A percentile compares a stretch with the other conserved stretches of the same genome.
Conservation (phyloP, 2,888 invertebrate genomes). For the Pheosia tremula region DNA sequence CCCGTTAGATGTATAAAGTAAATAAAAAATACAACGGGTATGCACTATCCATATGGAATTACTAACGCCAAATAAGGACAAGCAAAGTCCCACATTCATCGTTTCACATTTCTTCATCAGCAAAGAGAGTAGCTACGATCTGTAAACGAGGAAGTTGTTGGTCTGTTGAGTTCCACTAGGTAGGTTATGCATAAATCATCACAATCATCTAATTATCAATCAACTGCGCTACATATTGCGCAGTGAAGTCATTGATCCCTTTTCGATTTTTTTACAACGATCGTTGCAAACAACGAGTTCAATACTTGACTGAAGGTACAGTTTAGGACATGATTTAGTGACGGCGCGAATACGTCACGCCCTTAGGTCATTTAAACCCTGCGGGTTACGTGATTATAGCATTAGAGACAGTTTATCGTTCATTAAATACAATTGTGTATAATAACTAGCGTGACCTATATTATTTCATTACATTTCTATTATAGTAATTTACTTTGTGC, state of each 20-base stretch:
- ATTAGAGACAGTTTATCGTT: constrained; percentile 7
- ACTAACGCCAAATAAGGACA: not conserved
- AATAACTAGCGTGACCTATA: constrained; percentile 1
- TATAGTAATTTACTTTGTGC: not conserved
- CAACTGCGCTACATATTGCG: not conserved
- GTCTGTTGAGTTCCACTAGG: not conserved
- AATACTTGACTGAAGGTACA: constrained; percentile 3
- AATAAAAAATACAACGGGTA: too few relatives aligned
- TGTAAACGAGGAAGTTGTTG: not conserved
- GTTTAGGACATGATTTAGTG: not conserved
- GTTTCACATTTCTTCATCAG: too few relatives aligned
- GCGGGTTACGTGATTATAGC: not conserved
- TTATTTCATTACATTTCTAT: not conserved
- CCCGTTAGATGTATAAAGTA: too few relatives aligned
- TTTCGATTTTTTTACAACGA: constrained; percentile 31
- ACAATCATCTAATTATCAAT: not conserved
- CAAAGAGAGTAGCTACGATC: not conserved
- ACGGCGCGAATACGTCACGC: not conserved
- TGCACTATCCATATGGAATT: not conserved
- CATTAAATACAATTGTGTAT: not conserved
- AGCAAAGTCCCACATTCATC: too few relatives aligned
- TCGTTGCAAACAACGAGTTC: constrained; percentile 18
- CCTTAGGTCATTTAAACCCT: not conserved
- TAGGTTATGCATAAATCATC: not conserved
- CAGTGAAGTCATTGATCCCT: constrained; percentile 38